Evolutionary conservation across 1,140 invertebrate species (phyloP).

Genomic region (Luehdorfia chinensis): DNA sequence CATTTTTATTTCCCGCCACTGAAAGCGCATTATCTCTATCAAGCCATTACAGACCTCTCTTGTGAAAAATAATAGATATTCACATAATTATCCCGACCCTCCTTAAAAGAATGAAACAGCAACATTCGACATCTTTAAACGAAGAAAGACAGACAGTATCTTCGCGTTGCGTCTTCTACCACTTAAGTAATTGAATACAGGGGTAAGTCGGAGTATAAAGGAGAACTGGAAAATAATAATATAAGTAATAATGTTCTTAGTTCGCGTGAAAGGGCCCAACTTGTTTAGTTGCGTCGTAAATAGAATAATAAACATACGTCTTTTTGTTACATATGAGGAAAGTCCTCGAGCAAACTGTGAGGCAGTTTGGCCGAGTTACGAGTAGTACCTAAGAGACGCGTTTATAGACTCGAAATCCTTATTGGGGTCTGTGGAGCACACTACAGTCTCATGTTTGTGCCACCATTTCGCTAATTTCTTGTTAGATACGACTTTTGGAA

Average conservation of each 20-base stretch:
- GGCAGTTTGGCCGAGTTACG: not conserved
- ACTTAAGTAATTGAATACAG: constrained; percentile 74
- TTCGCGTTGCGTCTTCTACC: constrained; percentile 43
- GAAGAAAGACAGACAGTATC: constrained; percentile 40
- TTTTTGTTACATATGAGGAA: constrained; percentile 23
- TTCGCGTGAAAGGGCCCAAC: constrained; percentile 37
- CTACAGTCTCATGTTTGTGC: too few relatives aligned
- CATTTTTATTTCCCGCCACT: constrained; percentile 47
- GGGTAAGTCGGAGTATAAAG: constrained; percentile 55
- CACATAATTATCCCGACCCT: constrained; percentile 65
- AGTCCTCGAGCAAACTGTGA: constrained; percentile 18
- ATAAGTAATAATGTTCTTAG: constrained; percentile 52
- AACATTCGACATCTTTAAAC: constrained; percentile 1
- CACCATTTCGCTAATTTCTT: too few relatives aligned
- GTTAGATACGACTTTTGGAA: too few relatives aligned
- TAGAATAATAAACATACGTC: constrained; percentile 57
- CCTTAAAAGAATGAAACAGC: constrained; percentile 30
- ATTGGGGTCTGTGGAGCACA: not conserved
- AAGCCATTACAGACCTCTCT: constrained; percentile 52
- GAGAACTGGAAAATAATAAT: constrained; percentile 63
- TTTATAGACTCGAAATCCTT: not conserved
- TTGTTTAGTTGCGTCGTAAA: constrained; percentile 51
- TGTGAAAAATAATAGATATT: constrained; percentile 68
- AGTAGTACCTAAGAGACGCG: not conserved
- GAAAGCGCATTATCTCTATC: constrained; percentile 60